Evolutionary conservation across 1,140 invertebrate species (phyloP).

Genomic region (Delia radicum): DNA sequence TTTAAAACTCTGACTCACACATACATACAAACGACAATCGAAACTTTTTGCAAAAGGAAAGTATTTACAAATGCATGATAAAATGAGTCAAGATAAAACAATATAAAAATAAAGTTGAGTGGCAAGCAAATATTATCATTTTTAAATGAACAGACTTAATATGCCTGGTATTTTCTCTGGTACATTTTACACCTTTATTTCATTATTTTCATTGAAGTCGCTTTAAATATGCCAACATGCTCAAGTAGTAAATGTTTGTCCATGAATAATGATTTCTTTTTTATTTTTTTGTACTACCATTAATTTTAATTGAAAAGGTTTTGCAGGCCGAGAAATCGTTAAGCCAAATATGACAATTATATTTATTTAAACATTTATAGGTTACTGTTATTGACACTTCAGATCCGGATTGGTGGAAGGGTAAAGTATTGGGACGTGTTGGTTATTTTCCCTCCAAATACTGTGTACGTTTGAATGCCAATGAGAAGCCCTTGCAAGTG

Average conservation of each 20-base stretch:
- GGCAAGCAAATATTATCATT: not conserved
- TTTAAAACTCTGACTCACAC: not conserved
- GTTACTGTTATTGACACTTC: constrained; percentile 92
- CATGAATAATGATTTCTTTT: not conserved
- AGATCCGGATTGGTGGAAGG: constrained; percentile 96
- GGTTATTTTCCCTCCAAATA: constrained; percentile 95
- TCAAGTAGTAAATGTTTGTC: not conserved
- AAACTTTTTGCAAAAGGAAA: not conserved
- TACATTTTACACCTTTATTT: not conserved
- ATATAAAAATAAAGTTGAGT: not conserved
- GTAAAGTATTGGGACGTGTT: constrained; percentile 86
- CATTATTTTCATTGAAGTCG: not conserved
- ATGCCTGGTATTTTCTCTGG: not conserved
- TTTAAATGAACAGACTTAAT: not conserved
- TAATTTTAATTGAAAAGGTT: not conserved
- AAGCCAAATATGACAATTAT: not conserved
- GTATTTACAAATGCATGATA: not conserved
- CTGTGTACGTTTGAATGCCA: constrained; percentile 84
- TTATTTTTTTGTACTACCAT: not conserved
- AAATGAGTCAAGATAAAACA: not conserved
- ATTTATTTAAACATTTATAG: constrained; percentile 29
- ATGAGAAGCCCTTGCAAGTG: constrained; percentile 85
- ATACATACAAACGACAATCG: not conserved
- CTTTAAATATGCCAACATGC: not conserved
- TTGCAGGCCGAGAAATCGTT: no score